Conservation (phyloP, 2,797 vertebrate species). For the Apogon hyalosoma region DNA sequence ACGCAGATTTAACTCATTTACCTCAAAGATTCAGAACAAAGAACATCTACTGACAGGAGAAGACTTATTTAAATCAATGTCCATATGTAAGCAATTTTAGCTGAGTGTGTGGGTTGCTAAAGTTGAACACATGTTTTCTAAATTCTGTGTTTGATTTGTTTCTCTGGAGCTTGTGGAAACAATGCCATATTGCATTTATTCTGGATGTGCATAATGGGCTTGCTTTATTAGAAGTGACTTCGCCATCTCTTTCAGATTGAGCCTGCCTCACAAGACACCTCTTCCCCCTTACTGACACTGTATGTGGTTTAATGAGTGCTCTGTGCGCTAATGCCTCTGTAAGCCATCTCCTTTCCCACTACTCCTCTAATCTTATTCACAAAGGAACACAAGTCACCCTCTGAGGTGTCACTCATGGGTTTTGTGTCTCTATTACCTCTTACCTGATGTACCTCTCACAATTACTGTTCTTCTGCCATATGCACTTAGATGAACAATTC, state of each 20-base stretch:
- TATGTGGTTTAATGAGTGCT: conserved; percentile 75
- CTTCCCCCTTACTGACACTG: conserved; percentile 65
- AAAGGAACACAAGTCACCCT: conserved; percentile 72
- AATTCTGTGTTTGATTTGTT: conserved; percentile 33
- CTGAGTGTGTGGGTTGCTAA: conserved; percentile 39
- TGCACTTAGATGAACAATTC: conserved; percentile 36
- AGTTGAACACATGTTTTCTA: conserved; percentile 49
- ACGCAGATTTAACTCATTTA: conserved; percentile 30
- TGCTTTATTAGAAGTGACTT: conserved; percentile 64
- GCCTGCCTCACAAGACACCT: conserved; percentile 53
- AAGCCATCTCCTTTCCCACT: conserved; percentile 62
- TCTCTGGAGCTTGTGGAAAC: conserved; percentile 35
- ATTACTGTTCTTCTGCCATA: conserved; percentile 46
- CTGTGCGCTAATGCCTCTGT: conserved; percentile 68
- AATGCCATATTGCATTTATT: conserved; percentile 54
- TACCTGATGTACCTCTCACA: conserved; percentile 54
- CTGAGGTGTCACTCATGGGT: conserved; percentile 67
- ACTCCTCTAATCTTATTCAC: conserved; percentile 77
- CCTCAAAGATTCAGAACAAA: conserved; percentile 21
- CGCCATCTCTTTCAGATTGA: conserved; percentile 62
- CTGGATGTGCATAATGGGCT: conserved; percentile 53
- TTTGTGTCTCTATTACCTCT: conserved; percentile 59
- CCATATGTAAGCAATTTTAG: conserved; percentile 40
- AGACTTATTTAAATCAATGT: conserved; percentile 32
- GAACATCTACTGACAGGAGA: background rate